Evolutionary conservation across 2,888 invertebrate species (phyloP).

Genomic region (Dromius quadrimaculatus): DNA sequence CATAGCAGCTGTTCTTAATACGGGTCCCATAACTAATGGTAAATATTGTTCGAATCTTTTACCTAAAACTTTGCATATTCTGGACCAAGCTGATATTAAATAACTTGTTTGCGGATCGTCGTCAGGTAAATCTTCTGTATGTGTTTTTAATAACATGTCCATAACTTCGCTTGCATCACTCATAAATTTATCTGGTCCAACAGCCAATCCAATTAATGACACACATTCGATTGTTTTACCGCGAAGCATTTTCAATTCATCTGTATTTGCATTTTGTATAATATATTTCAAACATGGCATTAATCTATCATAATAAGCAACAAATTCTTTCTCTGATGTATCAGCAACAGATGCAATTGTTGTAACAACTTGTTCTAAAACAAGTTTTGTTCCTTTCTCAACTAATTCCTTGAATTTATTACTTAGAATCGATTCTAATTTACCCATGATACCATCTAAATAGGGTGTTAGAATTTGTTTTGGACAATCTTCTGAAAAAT

Average conservation of each 20-base stretch:
- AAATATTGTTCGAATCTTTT: conserved; percentile 88
- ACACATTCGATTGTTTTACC: conserved; percentile 99
- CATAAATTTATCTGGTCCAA: conserved; percentile 87
- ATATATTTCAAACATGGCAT: conserved; percentile 98
- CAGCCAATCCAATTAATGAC: conserved; percentile 93
- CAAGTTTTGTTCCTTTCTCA: conserved; percentile 94
- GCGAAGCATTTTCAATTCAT: conserved; percentile 89
- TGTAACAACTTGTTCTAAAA: conserved; percentile 98
- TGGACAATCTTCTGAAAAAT: conserved; percentile 99
- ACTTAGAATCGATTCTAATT: conserved; percentile 89
- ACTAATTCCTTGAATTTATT: conserved; percentile 95
- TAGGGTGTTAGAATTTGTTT: conserved; percentile 92
- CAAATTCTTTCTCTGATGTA: conserved; percentile 96
- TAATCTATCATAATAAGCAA: conserved; percentile 90
- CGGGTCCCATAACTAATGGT: conserved; percentile 95
- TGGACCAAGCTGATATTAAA: conserved; percentile 98
- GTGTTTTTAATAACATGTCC: conserved; percentile 92
- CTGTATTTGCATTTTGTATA: conserved; percentile 90
- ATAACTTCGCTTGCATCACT: conserved; percentile 95
- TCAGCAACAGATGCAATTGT: conserved; percentile 99
- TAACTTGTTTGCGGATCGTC: conserved; percentile 98
- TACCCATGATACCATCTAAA: conserved; percentile 90
- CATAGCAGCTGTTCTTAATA: conserved; percentile 90
- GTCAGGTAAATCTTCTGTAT: conserved; percentile 87
- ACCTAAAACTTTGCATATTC: conserved; percentile 90